Conservation (phyloP, 2,797 vertebrate genomes). For the Melanotaenia boesemani region DNA sequence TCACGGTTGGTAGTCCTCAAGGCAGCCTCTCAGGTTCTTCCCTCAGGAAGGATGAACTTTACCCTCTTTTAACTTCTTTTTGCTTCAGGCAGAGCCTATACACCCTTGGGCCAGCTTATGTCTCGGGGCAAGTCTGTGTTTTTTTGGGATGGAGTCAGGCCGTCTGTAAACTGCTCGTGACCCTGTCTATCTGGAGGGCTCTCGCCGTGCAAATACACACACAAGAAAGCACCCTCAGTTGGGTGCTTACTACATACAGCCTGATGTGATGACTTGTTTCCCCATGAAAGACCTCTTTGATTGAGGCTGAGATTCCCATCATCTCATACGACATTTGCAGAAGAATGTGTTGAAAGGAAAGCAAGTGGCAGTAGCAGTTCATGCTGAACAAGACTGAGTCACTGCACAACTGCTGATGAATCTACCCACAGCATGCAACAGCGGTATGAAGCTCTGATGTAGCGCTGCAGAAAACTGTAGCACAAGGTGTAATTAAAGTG, state of each 20-base stretch:
- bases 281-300: slow-evolving; percentile 64
- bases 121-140: slow-evolving; percentile 45
- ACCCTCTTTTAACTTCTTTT: slow-evolving; percentile 38
- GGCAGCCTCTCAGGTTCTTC: slow-evolving; percentile 26
- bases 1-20: slow-evolving; percentile 22
- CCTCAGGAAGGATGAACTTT: slow-evolving; percentile 48
- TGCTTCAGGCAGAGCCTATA: slow-evolving; percentile 37
- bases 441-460: background rate
- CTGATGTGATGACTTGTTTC: slow-evolving; percentile 49
- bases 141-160: slow-evolving; percentile 63
- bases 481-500: slow-evolving; percentile 22
- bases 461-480: slow-evolving; percentile 15
- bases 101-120: slow-evolving; percentile 23
- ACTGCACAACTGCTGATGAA: slow-evolving; percentile 14
- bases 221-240: slow-evolving; percentile 29
- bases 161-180: slow-evolving; percentile 77
- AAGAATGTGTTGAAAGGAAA: slow-evolving; percentile 33
- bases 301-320: slow-evolving; percentile 26
- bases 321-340: slow-evolving; percentile 26
- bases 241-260: slow-evolving; percentile 27
- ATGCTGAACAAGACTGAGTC: slow-evolving; percentile 25
- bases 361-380: slow-evolving; percentile 21
- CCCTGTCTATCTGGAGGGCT: slow-evolving; percentile 54
- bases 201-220: slow-evolving; percentile 27
- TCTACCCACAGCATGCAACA: background rate